Evolutionary conservation across 2,888 invertebrate species (phyloP).

Genomic region (Parnassius glacialis): DNA sequence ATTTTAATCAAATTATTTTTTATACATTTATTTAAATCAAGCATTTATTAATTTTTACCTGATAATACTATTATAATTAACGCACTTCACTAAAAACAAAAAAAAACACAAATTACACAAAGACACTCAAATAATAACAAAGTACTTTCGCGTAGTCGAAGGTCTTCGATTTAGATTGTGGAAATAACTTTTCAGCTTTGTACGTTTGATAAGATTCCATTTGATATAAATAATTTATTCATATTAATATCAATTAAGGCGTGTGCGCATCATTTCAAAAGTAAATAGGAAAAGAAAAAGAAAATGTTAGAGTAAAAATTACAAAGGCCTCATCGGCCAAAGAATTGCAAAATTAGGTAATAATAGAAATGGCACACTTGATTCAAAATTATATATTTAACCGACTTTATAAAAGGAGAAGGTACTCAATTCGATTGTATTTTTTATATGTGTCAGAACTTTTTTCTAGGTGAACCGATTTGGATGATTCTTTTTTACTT

Average conservation of each 20-base stretch:
- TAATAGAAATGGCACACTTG: no score
- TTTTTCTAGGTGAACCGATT: no score
- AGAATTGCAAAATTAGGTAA: no score
- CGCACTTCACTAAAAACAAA: neutral
- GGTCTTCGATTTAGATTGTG: constrained; percentile 8
- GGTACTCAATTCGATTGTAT: no score
- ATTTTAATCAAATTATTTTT: no score
- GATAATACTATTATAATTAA: neutral
- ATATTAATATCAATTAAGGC: constrained; percentile 13
- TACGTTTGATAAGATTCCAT: constrained; percentile 18
- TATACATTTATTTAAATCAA: no score
- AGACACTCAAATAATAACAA: constrained; percentile 7
- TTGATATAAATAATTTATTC: constrained; percentile 10
- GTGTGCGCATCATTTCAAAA: neutral
- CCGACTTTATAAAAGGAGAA: no score
- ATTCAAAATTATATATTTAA: no score
- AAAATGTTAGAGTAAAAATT: neutral
- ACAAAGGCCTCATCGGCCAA: no score
- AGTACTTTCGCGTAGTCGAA: neutral
- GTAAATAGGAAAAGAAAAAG: no score
- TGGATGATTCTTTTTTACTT: no score
- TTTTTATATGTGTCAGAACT: no score
- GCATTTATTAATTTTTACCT: neutral
- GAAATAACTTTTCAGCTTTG: constrained; percentile 9
- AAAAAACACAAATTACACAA: constrained; percentile 3